Evolutionary conservation across 2,888 invertebrate species (phyloP).

Genomic region (Zygothrica quintamaculata): DNA sequence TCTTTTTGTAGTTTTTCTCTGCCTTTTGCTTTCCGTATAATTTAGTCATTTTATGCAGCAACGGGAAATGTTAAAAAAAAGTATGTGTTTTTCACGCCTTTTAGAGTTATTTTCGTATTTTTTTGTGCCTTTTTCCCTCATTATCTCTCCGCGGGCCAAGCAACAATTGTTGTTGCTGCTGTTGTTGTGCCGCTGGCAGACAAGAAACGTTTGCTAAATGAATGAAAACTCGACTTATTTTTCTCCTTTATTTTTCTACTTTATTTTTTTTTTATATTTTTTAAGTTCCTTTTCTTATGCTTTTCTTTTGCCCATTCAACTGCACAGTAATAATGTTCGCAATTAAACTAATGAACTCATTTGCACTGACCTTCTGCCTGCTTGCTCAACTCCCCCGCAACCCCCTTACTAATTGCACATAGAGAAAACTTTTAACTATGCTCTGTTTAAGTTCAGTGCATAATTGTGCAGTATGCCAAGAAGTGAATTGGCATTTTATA

Average conservation of each 20-base stretch:
- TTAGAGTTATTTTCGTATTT: conserved; percentile 34
- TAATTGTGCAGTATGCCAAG: conserved; percentile 22
- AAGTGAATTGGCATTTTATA: conserved; percentile 27
- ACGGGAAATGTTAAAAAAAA: conserved; percentile 18
- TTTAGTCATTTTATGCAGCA: conserved; percentile 66
- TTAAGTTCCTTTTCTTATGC: conserved; percentile 20
- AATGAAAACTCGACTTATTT: conserved; percentile 35
- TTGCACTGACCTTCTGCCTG: conserved; percentile 44
- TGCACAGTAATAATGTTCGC: conserved; percentile 68
- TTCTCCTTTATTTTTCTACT: conserved; percentile 2
- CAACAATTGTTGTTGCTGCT: conserved; percentile 49
- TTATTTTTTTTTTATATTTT: background rate
- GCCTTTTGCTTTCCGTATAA: conserved; percentile 54
- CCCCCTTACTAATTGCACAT: conserved; percentile 16
- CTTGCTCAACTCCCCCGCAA: conserved; percentile 16
- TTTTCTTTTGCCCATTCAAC: conserved; percentile 24
- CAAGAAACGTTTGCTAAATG: conserved; percentile 54
- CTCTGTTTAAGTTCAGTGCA: background rate
- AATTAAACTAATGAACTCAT: conserved; percentile 80
- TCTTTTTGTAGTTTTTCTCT: conserved; percentile 16
- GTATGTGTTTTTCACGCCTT: conserved; percentile 42
- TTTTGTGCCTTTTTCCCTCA: conserved; percentile 38
- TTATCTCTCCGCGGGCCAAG: conserved; percentile 51
- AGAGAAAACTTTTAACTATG: conserved; percentile 8
- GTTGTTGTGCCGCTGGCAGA: conserved; percentile 11